A percentile compares a stretch with the other conserved stretches of the same genome.
These are phyloP conservation scores for Aspidiotus destructor DNA, from an alignment of 2,888 invertebrate species.

Conservation along the genomic window DNA sequence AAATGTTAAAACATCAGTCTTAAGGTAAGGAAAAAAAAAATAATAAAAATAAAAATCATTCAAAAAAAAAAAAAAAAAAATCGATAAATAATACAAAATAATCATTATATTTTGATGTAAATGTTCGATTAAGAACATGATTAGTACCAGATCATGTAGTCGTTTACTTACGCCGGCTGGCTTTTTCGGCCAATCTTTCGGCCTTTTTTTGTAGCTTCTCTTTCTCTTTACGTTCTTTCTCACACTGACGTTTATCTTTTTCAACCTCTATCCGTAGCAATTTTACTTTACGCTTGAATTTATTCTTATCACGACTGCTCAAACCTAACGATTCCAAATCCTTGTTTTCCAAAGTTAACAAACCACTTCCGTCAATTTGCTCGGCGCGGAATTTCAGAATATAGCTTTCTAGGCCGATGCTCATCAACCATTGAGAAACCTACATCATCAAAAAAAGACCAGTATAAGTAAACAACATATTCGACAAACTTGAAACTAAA, in stretches of 20 bases:
- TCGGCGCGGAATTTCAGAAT: constrained; percentile 78
- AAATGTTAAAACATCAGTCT: constrained; percentile 31
- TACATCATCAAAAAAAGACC: constrained; percentile 41
- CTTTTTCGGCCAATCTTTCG: constrained; percentile 63
- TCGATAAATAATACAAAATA: not conserved
- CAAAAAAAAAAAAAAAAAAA: not conserved
- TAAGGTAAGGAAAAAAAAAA: constrained; percentile 22
- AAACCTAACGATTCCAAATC: constrained; percentile 64
- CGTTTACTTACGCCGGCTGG: constrained; percentile 54
- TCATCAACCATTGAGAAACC: constrained; percentile 90
- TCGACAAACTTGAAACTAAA: not conserved
- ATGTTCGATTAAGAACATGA: not conserved
- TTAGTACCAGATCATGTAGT: not conserved
- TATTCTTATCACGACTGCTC: constrained; percentile 63
- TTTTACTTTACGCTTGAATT: constrained; percentile 75
- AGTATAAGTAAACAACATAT: not conserved
- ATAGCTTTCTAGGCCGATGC: constrained; percentile 68
- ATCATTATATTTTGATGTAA: not conserved
- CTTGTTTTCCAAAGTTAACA: constrained; percentile 78
- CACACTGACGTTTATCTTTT: constrained; percentile 62
- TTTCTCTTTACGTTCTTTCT: constrained; percentile 72
- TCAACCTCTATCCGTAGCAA: constrained; percentile 66
- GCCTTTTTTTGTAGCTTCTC: constrained; percentile 79
- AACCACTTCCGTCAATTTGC: constrained; percentile 75
- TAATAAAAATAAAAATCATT: not conserved